Conservation (phyloP, 2,888 invertebrate genomes). For the Heliconius hortense region DNA sequence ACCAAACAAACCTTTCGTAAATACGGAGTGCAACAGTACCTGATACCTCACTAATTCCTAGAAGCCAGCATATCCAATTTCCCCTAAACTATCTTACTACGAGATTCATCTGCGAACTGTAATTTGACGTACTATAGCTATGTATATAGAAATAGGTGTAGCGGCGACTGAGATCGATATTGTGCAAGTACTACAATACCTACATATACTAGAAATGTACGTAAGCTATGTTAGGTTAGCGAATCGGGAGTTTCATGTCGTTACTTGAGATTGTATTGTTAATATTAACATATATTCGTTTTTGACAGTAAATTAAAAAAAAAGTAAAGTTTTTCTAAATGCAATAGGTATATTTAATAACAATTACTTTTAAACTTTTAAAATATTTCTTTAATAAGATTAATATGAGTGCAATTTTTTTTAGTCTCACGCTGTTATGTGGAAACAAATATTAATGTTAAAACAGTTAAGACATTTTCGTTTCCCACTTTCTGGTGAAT, state of each 20-base stretch:
- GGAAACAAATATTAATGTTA: no score
- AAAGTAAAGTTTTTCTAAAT: background rate
- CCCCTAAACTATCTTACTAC: conserved; percentile 15
- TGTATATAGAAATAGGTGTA: background rate
- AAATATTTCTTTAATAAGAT: no score
- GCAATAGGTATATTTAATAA: background rate
- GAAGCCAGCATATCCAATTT: conserved; percentile 15
- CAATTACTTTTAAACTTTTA: no score
- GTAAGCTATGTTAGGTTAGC: background rate
- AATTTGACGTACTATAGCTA: background rate
- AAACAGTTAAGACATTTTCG: no score
- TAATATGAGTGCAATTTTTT: no score
- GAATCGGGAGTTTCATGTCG: background rate
- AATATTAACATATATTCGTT: background rate
- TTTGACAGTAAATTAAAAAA: background rate
- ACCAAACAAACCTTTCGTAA: background rate
- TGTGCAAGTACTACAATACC: background rate
- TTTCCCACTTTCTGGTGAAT: no score
- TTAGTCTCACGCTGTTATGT: no score
- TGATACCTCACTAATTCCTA: background rate
- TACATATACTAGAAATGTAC: background rate
- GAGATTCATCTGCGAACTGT: conserved; percentile 19
- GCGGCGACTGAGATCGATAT: conserved; percentile 3
- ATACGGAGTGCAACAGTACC: background rate
- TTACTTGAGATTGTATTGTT: background rate